Base-by-base conservation (phyloP, 2,797 vertebrate genomes). In the Miichthys miiuy region DNA sequence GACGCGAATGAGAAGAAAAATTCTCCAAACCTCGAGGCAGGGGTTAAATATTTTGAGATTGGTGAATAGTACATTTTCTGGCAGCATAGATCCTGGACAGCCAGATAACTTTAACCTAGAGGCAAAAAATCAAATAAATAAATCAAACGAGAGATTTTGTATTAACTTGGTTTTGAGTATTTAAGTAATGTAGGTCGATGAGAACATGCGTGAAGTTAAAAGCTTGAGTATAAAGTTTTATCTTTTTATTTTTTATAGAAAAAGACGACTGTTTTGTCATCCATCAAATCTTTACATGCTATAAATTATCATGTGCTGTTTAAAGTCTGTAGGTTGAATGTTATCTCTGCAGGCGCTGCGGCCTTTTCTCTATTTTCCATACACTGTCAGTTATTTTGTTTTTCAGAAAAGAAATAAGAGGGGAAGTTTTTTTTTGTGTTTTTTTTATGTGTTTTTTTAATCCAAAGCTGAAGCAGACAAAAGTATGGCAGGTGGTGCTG, bases 401-500 rank as follows among this genome's bases (percentile, higher is more conserved):
- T 17, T 47, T 9, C 3, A 66, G 41, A 73, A 86, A 80, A 62
- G 17, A 25, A 56, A 52, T 11, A 6, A 20, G 42, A 44, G 46
- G 66, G n/a, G 46, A 79, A 6, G 11, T 3, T 21, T 20, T 55
- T 73, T 72, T 63, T 18, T 86, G 25, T 17, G n/a, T 57, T 72
- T 69, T 63, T 20, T 86, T 93, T 91, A 25, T 72, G 57, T 77
- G 41, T 87, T 92, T 92, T 89, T 94, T 96, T 95, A 95, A 94
- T 96, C 92, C 88, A 95, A 94, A 95, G 87, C 90, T 91, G 80
- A 93, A 94, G 92, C 93, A 94, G 92, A 95, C 93, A 91, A 87
- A 90, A 89, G 84, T 92, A 95, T 60, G 80, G 90, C 92, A 92
- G 82, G 89, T 92, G 89, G 85, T 94, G 88, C 88, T 84, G 79